Percentiles rank a stretch among this genome's conserved stretches.
phyloP scores from a whole-genome alignment of 1,140 invertebrate genomes.

The Nylanderia fulva region DNA sequence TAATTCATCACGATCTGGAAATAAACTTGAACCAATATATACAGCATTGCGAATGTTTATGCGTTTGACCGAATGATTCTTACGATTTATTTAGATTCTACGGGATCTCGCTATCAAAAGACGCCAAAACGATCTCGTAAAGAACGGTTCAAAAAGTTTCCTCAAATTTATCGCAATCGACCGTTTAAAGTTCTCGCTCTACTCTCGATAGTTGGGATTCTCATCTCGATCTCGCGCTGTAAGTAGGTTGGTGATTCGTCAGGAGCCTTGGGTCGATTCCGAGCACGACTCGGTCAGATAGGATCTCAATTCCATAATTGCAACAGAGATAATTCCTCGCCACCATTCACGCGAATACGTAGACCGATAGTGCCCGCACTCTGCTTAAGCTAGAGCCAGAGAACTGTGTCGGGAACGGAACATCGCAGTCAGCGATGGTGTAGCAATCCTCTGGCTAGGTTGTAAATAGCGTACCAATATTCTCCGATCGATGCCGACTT shows the following conservation, averaged over 20 bases:
- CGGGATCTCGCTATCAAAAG: neutral
- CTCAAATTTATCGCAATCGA: neutral
- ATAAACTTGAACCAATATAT: neutral
- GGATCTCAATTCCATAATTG: conserved; percentile 75
- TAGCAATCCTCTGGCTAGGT: conserved; percentile 8
- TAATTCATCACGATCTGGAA: conserved; percentile 23
- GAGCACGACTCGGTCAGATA: conserved; percentile 69
- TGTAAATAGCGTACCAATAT: conserved; percentile 34
- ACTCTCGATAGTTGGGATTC: neutral
- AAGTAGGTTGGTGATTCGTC: conserved; percentile 56
- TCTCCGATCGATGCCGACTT: conserved; percentile 20
- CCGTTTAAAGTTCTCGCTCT: neutral
- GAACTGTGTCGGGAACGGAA: conserved; percentile 15
- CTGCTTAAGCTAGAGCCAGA: neutral
- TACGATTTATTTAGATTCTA: neutral
- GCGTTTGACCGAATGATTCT: neutral
- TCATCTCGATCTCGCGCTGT: conserved; percentile 21
- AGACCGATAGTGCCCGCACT: neutral
- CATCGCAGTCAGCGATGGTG: neutral
- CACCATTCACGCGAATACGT: conserved; percentile 26
- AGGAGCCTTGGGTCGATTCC: conserved; percentile 61
- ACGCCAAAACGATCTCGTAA: neutral
- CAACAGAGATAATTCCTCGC: conserved; percentile 29
- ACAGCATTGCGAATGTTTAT: neutral
- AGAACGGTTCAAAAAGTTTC: neutral